phyloP scores from a whole-genome alignment of 2,797 vertebrate genomes.

The Phrynocephalus forsythii region DNA sequence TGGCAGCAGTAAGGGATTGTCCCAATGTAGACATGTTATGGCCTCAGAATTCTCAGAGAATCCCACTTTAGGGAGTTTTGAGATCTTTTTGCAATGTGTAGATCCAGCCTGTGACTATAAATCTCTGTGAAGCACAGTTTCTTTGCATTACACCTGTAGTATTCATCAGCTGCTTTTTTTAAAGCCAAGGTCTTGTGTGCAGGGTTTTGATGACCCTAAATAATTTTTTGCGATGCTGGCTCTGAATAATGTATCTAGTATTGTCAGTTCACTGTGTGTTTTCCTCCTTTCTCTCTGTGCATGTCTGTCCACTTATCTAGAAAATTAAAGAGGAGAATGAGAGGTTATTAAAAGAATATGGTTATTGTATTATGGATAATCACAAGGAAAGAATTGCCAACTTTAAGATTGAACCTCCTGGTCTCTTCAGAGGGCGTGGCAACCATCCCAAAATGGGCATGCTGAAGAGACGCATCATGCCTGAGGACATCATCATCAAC shows the following conservation, averaged over 20 bases:
- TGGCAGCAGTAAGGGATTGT: not conserved
- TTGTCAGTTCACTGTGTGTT: rapidly evolving
- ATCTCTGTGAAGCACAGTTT: not conserved
- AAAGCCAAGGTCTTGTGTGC: not conserved
- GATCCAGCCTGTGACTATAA: not conserved
- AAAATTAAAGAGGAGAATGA: slow-evolving; percentile 96
- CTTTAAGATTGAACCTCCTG: slow-evolving; percentile 94
- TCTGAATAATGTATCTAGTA: rapidly evolving
- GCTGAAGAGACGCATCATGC: slow-evolving; percentile 92
- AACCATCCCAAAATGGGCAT: slow-evolving; percentile 98
- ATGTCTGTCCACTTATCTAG: slow-evolving; percentile 71
- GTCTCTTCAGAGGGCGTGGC: slow-evolving; percentile 92
- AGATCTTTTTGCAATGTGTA: not conserved
- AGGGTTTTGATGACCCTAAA: not conserved
- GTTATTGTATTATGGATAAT: slow-evolving; percentile 95
- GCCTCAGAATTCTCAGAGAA: not conserved
- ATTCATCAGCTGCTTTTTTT: not conserved
- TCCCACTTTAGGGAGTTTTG: not conserved
- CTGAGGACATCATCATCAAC: slow-evolving; percentile 94
- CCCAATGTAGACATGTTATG: not conserved
- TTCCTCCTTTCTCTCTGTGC: not conserved
- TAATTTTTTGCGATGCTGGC: not conserved
- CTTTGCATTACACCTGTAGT: not conserved
- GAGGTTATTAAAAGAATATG: slow-evolving; percentile 89
- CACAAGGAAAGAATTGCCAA: slow-evolving; percentile 95